These are phyloP conservation scores for Cosmopolites sordidus DNA, from an alignment of 2,888 invertebrate genomes.

Conservation along the genomic window DNA sequence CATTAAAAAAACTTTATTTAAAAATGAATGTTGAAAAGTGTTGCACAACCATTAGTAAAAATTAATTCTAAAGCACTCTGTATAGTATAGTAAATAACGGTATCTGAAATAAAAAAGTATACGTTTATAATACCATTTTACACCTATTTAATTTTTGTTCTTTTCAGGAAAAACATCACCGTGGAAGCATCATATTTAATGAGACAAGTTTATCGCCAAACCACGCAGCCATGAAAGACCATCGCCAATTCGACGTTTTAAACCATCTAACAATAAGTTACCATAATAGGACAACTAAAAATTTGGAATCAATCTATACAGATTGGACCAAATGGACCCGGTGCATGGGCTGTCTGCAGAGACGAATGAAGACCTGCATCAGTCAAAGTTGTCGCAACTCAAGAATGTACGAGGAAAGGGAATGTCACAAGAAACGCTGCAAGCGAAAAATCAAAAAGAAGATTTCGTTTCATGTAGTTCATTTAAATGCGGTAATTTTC, in stretches of 20 bases:
- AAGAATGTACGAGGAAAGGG: constrained; percentile 45
- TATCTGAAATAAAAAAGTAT: too few relatives aligned
- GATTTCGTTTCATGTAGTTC: constrained; percentile 41
- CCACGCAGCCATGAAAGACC: constrained; percentile 9
- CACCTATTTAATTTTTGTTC: not conserved
- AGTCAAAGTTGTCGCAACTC: constrained; percentile 37
- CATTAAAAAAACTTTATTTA: too few relatives aligned
- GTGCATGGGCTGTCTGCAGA: constrained; percentile 54
- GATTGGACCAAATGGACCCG: constrained; percentile 44
- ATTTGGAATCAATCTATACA: constrained; percentile 18
- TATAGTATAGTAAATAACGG: too few relatives aligned
- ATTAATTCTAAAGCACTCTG: too few relatives aligned
- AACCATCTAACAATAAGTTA: not conserved
- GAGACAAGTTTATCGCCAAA: constrained; percentile 3
- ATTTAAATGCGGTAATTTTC: constrained; percentile 35
- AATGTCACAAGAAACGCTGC: constrained; percentile 45
- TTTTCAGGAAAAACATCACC: constrained; percentile 7
- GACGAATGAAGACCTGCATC: constrained; percentile 71
- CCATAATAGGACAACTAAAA: not conserved
- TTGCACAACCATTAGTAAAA: too few relatives aligned
- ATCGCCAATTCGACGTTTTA: not conserved
- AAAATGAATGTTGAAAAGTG: too few relatives aligned
- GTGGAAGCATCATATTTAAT: constrained; percentile 1
- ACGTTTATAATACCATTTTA: too few relatives aligned
- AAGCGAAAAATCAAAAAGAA: constrained; percentile 45